These are phyloP conservation scores for Microctenopoma lineatum DNA, from an alignment of 2,797 vertebrate species.

Conservation along the genomic window DNA sequence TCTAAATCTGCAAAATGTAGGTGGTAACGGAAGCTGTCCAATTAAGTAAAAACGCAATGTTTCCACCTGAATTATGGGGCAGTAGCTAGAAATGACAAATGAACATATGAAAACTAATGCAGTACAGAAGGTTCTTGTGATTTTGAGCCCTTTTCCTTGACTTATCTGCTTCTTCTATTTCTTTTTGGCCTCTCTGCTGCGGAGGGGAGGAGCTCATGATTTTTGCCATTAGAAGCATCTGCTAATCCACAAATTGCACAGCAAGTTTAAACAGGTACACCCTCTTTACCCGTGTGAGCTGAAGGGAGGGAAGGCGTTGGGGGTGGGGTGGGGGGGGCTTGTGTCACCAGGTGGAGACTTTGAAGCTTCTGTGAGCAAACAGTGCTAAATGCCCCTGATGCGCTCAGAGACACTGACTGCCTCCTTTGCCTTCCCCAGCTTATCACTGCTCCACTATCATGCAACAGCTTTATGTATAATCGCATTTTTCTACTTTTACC, in stretches of 20 bases:
- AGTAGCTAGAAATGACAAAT: too few species aligned
- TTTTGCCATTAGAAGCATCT: conserved; percentile 87
- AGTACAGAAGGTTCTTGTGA: too few species aligned
- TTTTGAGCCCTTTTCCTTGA: not conserved
- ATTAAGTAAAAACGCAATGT: too few species aligned
- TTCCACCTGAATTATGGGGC: too few species aligned
- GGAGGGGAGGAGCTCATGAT: conserved; percentile 68
- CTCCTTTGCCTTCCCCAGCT: not conserved
- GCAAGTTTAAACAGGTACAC: conserved; percentile 91
- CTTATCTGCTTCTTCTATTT: not conserved
- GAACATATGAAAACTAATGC: too few species aligned
- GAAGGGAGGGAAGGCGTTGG: conserved; percentile 65
- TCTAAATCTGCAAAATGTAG: too few species aligned
- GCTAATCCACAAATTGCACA: conserved; percentile 93
- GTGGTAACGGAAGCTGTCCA: too few species aligned
- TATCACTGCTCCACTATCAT: not conserved
- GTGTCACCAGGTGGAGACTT: conserved; percentile 34
- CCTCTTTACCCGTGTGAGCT: conserved; percentile 77
- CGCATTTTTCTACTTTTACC: conserved; percentile 22
- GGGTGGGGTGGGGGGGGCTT: conserved; percentile 4
- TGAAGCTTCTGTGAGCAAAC: conserved; percentile 8
- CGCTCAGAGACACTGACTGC: not conserved
- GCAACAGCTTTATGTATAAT: conserved; percentile 30
- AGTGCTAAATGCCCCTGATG: conserved; percentile 11
- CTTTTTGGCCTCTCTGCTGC: not conserved